These are phyloP conservation scores for Azemiops feae DNA, from an alignment of 2,113 vertebrate genomes.

Conservation along the genomic window DNA sequence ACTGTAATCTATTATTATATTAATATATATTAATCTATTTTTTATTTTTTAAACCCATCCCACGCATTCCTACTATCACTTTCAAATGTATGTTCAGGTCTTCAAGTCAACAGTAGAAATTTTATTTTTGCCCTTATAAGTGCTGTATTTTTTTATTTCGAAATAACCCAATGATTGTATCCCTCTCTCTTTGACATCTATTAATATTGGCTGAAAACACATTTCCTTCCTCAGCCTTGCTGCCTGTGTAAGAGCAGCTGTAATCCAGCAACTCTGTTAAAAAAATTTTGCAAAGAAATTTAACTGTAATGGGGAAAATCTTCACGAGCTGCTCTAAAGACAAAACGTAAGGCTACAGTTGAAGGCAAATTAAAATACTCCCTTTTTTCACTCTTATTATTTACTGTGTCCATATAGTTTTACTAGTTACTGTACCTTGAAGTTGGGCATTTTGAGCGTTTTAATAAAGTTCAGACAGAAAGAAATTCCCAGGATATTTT, in stretches of 20 bases:
- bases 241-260: neutral
- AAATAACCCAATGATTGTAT: neutral
- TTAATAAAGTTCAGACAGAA: constrained; percentile 97
- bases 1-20: neutral
- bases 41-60: too few species aligned
- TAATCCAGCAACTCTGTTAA: neutral
- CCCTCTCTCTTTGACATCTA: neutral
- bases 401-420: neutral
- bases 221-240: neutral
- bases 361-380: neutral
- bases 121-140: neutral
- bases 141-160: neutral
- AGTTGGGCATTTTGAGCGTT: constrained; percentile 91
- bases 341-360: neutral
- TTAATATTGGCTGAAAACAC: neutral
- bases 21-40: neutral
- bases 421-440: constrained; percentile 80
- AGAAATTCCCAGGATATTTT: constrained; percentile 89
- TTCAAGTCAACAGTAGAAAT: neutral
- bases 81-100: neutral
- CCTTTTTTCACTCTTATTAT: neutral
- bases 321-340: neutral
- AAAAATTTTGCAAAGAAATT: neutral
- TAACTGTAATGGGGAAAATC: neutral
- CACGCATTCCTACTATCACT: too few species aligned